Conservation (phyloP, 2,888 invertebrate genomes). For the Zaprionus bogoriensis region DNA sequence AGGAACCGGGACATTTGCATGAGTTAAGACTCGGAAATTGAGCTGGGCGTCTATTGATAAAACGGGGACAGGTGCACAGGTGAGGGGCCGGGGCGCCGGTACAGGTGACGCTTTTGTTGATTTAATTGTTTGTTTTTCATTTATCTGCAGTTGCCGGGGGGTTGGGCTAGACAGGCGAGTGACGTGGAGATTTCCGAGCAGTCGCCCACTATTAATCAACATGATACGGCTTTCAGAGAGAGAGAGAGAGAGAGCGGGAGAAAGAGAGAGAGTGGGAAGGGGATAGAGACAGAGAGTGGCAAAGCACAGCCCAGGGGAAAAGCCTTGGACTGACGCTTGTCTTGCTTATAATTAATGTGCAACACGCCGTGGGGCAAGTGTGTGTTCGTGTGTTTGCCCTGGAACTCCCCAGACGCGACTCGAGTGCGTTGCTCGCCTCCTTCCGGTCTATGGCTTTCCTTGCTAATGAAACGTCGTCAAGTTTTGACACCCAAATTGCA, state of each 20-base stretch:
- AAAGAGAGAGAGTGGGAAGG: slow-evolving; percentile 2
- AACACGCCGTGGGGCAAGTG: slow-evolving; percentile 35
- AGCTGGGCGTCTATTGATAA: slow-evolving; percentile 44
- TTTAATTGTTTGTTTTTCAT: slow-evolving; percentile 71
- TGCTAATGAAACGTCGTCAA: slow-evolving; percentile 72
- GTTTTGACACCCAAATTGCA: slow-evolving; percentile 62
- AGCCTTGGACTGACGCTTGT: slow-evolving; percentile 32
- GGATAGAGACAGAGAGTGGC: background rate
- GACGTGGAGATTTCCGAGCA: slow-evolving; percentile 51
- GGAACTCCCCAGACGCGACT: slow-evolving; percentile 63
- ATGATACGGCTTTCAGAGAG: slow-evolving; percentile 53
- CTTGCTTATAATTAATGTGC: slow-evolving; percentile 72
- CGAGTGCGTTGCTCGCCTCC: slow-evolving; percentile 3
- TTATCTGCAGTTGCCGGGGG: slow-evolving; percentile 26
- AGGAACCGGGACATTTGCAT: slow-evolving; percentile 66
- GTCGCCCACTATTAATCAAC: slow-evolving; percentile 70
- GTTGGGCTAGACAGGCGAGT: slow-evolving; percentile 25
- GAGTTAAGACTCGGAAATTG: slow-evolving; percentile 29
- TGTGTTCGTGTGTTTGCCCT: slow-evolving; percentile 23
- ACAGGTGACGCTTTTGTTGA: slow-evolving; percentile 61
- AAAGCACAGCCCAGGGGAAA: slow-evolving; percentile 24
- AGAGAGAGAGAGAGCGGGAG: background rate
- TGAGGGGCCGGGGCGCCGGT: background rate
- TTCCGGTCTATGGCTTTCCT: background rate
- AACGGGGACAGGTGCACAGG: background rate